phyloP scores from a whole-genome alignment of 2,113 vertebrate genomes.

The Anoura caudifer region DNA sequence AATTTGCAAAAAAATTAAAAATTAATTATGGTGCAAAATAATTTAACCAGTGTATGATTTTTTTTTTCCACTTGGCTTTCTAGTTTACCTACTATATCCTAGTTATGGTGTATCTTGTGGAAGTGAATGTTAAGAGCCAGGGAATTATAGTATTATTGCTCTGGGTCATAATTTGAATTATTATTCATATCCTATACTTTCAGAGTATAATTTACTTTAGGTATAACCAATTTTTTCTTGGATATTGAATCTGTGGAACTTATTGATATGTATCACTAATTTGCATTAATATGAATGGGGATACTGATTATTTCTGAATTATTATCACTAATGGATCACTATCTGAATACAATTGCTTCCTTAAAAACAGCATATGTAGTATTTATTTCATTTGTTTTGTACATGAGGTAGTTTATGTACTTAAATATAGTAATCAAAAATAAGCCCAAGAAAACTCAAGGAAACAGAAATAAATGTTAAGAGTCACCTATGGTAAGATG shows the following conservation, averaged over 20 bases:
- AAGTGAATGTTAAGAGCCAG: not conserved
- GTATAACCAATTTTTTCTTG: constrained; percentile 28
- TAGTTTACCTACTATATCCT: not conserved
- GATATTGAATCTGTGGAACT: not conserved
- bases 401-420: not conserved
- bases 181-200: not conserved
- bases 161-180: constrained; percentile 39
- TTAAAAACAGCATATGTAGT: not conserved
- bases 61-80: not conserved
- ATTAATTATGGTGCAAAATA: not conserved
- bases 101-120: not conserved
- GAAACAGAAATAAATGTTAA: not conserved
- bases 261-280: constrained; percentile 4
- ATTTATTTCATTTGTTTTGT: constrained; percentile 13
- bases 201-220: constrained; percentile 10
- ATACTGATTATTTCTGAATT: constrained; percentile 33
- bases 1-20: not conserved
- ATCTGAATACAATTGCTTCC: not conserved
- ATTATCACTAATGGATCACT: not conserved
- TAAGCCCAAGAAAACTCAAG: not conserved
- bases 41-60: not conserved
- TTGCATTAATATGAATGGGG: constrained; percentile 44
- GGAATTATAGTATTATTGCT: not conserved
- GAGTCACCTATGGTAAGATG: not conserved
- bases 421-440: not conserved